A percentile compares a stretch with the other conserved stretches of the same genome.
Evolutionary conservation across 2,888 invertebrate species (phyloP).

Genomic region (Rhyacophila evoluta): DNA sequence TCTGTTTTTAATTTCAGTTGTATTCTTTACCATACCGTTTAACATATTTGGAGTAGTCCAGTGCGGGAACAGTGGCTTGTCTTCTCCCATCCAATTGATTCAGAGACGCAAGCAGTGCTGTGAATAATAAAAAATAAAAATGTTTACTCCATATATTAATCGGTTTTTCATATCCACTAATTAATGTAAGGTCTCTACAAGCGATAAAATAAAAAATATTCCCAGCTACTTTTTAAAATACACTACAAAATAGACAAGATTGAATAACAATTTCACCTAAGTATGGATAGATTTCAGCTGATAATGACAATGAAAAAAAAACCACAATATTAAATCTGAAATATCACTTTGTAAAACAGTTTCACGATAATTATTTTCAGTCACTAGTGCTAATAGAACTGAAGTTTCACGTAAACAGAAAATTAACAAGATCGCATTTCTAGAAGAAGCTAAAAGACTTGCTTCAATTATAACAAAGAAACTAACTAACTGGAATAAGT

Average conservation of each 20-base stretch:
- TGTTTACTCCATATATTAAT: no score
- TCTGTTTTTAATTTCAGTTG: no score
- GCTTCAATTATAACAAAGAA: neutral
- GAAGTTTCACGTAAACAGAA: conserved; percentile 4
- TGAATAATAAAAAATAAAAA: conserved; percentile 52
- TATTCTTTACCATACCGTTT: no score
- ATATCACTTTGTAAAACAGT: neutral
- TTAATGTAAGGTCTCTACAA: no score
- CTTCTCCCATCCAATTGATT: conserved; percentile 69
- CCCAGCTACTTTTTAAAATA: no score
- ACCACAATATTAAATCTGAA: no score
- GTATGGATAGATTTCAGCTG: no score
- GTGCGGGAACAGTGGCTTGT: conserved; percentile 74
- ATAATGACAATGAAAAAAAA: no score
- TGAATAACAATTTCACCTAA: no score
- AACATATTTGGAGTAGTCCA: conserved; percentile 91
- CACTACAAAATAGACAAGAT: no score
- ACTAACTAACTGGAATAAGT: neutral
- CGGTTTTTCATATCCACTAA: no score
- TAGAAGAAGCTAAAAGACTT: neutral
- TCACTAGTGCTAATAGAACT: neutral
- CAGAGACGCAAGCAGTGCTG: conserved; percentile 67
- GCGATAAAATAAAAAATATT: no score
- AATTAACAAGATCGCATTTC: neutral
- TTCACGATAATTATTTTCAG: neutral